Evolutionary conservation across 1,140 invertebrate genomes (phyloP), one percentile per base, ranked within the genome.

Genomic region (Drosophila parabipectinata): DNA sequence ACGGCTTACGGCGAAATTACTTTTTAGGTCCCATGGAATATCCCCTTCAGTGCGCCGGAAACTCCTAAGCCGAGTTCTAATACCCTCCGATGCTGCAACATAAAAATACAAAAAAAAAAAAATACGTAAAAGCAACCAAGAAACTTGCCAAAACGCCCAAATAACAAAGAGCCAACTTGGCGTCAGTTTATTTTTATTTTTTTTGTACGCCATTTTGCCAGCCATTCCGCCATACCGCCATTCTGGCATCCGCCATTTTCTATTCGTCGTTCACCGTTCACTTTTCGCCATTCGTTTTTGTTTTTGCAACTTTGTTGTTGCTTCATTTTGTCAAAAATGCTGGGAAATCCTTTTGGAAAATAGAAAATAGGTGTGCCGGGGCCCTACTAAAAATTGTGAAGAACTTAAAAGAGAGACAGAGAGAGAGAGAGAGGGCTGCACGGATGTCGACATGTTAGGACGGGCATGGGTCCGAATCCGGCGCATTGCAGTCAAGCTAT

Each of bases 321-420:
- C 61, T 80, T 81, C 41, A 59, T 71, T 63, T 71, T 85, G 68
- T 82, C 80, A 62, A 82, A 83, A 81, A 78, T 76, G 64, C 76
- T 61, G 71, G 63, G 61, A 79, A 84, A 87, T 84, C 78, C 77
- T 76, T 87, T 84, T 84, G 82, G 73, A 79, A 83, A 84, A 83
- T 83, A 82, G 73, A 79, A 83, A 84, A 83, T 83, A 82, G 79
- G 79, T 79, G 71, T 85, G 81, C 71, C 74, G 55, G 72, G 47
- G 79, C 78, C 64, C 68, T 21, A 21, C 21, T 21, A 21, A 21
- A 21, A 21, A 21, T 3, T 21, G 21, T 18, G 18, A 18, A 18
- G 18, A 18, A 18, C 18, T 18, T 18, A 18, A 18, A 18, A 18
- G 18, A 18, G 15, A 18, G 78, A 74, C n/a, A n/a, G n/a, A n/a